Evolutionary conservation across 2,113 vertebrate genomes (phyloP), one percentile per base, ranked within the genome.

Genomic region (Tyrannus savana): DNA sequence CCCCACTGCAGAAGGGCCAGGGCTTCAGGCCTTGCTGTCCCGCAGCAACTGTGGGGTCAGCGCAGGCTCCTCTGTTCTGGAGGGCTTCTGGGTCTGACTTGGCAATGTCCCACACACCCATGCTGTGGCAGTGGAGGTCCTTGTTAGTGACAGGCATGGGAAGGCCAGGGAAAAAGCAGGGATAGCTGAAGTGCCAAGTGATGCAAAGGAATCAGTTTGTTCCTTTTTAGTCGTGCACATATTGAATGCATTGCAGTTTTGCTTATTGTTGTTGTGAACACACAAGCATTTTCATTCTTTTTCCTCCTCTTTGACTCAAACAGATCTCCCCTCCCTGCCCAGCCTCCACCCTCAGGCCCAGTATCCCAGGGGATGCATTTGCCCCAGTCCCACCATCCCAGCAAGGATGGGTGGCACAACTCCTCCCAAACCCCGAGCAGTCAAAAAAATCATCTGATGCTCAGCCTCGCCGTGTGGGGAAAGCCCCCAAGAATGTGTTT

Each of bases 201-300:
- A 35, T 37, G 52, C 31, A 23, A 11, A n/a, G 58, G 22, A 22
- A 19, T 41, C 5, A 3, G 1, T 42, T 8, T 30, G 17, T 31
- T 49, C 25, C 41, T 42, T 69, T 60, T 73, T 1, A 37, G 19
- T 18, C 44, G n/a, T 30, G n/a, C 52, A 37, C 19, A 27, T 18
- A 11, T 1, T 1, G 35, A 68, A 19, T 4, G 15, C 24, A 19
- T 9, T 0, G 0, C 6, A 3, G 50, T 6, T 82, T 25, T 71
- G 47, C 24, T 71, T 7, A 0, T 39, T 27, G 1, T 16, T 44
- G 24, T 7, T 15, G 21, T 58, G 58, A 89, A 37, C 59, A 41
- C n/a, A 37, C 49, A 76, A 93, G 31, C 22, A 24, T 59, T 89
- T 91, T 50, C 19, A 7, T 68, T 42, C 41, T 67, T 62, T 24